Percentiles rank a stretch among this genome's conserved stretches.
These are phyloP conservation scores for Calyptomena viridis DNA, from an alignment of 2,113 vertebrate genomes.

Conservation along the genomic window DNA sequence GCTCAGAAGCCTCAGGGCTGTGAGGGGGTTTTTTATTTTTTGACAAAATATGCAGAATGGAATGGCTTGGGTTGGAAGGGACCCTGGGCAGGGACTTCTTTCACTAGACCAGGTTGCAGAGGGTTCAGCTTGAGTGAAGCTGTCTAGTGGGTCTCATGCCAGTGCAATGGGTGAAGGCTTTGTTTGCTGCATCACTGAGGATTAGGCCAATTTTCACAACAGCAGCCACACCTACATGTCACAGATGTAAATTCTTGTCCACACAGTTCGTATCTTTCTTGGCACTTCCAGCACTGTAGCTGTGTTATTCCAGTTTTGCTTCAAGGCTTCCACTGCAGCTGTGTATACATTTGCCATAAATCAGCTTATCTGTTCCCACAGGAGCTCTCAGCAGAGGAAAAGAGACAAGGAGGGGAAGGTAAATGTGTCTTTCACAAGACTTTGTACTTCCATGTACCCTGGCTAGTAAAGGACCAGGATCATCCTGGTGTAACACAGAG, in stretches of 20 bases:
- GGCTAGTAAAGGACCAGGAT: not conserved
- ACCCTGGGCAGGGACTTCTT: not conserved
- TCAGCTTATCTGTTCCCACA: conserved; percentile 28
- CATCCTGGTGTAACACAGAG: not conserved
- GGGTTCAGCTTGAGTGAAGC: not conserved
- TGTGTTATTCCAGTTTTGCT: conserved; percentile 26
- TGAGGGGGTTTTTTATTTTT: too few species aligned
- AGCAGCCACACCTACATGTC: not conserved
- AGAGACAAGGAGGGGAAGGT: not conserved
- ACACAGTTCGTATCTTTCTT: not conserved
- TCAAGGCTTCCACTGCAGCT: conserved; percentile 40
- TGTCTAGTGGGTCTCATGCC: not conserved
- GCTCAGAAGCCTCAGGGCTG: not conserved
- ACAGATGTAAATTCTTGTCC: not conserved
- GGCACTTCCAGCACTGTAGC: not conserved
- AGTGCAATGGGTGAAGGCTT: not conserved
- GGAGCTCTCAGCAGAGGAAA: not conserved
- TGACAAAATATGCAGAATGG: not conserved
- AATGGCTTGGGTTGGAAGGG: not conserved
- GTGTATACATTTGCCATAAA: conserved; percentile 13
- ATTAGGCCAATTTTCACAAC: not conserved
- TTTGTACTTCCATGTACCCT: not conserved
- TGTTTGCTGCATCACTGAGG: not conserved
- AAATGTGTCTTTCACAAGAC: not conserved
- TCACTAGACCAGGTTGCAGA: not conserved